phyloP scores from a whole-genome alignment of 1,140 invertebrate species.

The Brachionus angularis region DNA sequence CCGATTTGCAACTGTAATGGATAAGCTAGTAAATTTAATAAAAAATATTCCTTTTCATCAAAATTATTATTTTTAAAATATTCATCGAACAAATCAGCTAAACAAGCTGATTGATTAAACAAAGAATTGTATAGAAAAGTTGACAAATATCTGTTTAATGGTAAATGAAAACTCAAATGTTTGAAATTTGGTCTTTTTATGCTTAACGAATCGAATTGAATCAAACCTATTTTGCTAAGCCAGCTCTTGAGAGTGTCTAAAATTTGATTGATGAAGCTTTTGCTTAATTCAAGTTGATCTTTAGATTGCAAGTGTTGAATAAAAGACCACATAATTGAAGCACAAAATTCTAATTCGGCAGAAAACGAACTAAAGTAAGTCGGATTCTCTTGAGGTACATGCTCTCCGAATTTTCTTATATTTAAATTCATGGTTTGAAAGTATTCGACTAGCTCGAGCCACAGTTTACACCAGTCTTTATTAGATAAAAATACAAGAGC shows the following conservation, averaged over 20 bases:
- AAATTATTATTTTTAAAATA: conserved; percentile 46
- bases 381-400: conserved; percentile 93
- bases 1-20: conserved; percentile 85
- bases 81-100: conserved; percentile 72
- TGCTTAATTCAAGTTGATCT: not conserved
- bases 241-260: conserved; percentile 6
- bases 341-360: conserved; percentile 88
- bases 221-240: conserved; percentile 36
- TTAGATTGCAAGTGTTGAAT: conserved; percentile 70
- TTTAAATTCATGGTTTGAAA: conserved; percentile 97
- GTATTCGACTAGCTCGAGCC: conserved; percentile 86
- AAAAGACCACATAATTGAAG: conserved; percentile 93
- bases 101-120: conserved; percentile 70
- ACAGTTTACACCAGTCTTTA: conserved; percentile 78
- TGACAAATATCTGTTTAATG: conserved; percentile 85
- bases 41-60: conserved; percentile 61
- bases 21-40: conserved; percentile 79
- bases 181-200: conserved; percentile 28
- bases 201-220: not conserved
- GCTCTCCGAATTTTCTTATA: conserved; percentile 76
- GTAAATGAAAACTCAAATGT: conserved; percentile 77
- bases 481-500: conserved; percentile 82
- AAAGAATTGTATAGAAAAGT: conserved; percentile 85
- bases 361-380: conserved; percentile 95
- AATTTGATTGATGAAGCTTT: not conserved